phyloP scores from a whole-genome alignment of 1,140 invertebrate species.

The Augochlora pura region DNA sequence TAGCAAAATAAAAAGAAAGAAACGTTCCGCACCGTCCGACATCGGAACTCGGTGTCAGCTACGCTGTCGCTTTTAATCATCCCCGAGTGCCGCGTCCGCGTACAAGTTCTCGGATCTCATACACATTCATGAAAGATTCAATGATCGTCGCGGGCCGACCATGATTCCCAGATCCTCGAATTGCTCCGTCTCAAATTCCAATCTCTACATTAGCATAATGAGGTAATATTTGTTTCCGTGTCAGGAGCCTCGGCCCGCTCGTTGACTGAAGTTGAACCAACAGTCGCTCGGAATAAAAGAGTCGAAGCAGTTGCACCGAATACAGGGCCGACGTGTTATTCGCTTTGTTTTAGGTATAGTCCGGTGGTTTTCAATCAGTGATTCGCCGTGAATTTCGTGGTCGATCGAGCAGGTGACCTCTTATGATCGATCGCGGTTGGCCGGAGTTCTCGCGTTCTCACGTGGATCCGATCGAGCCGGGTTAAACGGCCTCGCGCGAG shows the following conservation, averaged over 20 bases:
- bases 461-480: not conserved
- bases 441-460: not conserved
- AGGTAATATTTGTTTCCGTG: constrained; percentile 16
- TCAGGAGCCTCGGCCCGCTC: not conserved
- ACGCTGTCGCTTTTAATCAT: too few species aligned
- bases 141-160: not conserved
- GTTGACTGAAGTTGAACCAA: too few species aligned
- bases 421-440: constrained; percentile 9
- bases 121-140: too few species aligned
- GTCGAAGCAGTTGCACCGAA: not conserved
- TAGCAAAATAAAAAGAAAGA: too few species aligned
- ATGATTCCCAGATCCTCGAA: not conserved
- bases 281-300: not conserved
- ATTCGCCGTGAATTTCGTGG: not conserved
- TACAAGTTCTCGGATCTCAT: too few species aligned
- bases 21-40: too few species aligned
- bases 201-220: constrained; percentile 5
- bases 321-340: not conserved
- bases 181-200: constrained; percentile 1
- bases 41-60: too few species aligned
- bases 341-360: not conserved
- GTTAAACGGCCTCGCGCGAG: not conserved
- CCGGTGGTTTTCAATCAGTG: not conserved
- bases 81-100: too few species aligned
- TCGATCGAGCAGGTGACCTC: not conserved